Percentiles rank a stretch among this genome's conserved stretches.
phyloP scores from a whole-genome alignment of 1,140 invertebrate species.

The Periplaneta americana region DNA sequence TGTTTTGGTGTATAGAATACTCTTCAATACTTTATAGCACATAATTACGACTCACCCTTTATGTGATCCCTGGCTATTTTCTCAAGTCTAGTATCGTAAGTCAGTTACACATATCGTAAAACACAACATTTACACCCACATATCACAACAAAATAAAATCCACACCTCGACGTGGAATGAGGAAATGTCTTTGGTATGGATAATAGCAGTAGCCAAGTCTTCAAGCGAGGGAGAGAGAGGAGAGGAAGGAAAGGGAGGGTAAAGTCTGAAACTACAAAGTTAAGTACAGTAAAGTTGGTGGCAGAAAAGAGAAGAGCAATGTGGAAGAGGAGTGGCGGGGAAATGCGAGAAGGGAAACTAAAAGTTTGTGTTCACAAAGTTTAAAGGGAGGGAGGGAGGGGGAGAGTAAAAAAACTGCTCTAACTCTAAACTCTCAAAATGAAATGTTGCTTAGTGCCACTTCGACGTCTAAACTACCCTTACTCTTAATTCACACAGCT shows the following conservation, averaged over 20 bases:
- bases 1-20: no score
- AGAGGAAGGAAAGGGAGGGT: no score
- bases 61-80: no score
- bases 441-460: conserved; percentile 19
- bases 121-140: no score
- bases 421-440: conserved; percentile 17
- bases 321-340: neutral
- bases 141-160: no score
- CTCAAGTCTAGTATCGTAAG: no score
- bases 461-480: conserved; percentile 8
- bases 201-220: neutral
- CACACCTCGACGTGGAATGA: no score
- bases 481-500: neutral
- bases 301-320: conserved; percentile 11
- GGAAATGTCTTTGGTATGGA: neutral
- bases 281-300: conserved; percentile 16
- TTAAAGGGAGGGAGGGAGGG: conserved; percentile 10
- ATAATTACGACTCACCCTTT: no score
- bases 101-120: no score
- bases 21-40: no score
- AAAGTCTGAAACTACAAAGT: conserved; percentile 11
- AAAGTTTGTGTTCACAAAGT: conserved; percentile 18
- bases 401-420: conserved; percentile 6
- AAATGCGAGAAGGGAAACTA: conserved; percentile 10
- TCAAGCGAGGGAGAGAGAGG: neutral